Evolutionary conservation across 2,888 invertebrate species (phyloP), one percentile per base, ranked within the genome.

Genomic region (Drosophila testacea): DNA sequence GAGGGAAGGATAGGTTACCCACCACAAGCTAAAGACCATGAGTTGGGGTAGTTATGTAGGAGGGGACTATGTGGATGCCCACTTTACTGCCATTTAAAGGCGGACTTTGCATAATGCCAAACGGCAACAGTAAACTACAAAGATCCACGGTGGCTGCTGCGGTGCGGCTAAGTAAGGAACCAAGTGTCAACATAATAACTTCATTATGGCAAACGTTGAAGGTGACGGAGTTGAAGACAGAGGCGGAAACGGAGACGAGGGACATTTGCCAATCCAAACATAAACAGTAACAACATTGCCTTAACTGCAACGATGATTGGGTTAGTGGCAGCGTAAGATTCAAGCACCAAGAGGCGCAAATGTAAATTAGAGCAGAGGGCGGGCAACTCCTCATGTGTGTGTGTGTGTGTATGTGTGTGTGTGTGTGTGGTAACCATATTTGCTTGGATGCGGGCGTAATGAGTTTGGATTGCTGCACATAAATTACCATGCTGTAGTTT

Each of bases 111-210:
- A 62, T 68, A 73, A 72, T 60, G 47, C 57, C 44, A 69, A 68
- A 55, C 65, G 61, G 61, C 76, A 50, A 57, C 70, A 55, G 62
- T 79, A 46, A 82, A 83, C 70, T 79, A 70, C 60, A 71, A 79
- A 77, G 70, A 86, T 83, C 65, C 68, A 81, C 71, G 77, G 56
- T 16, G 63, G 48, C 32, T 59, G 55, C 42, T 76, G 67, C 56
- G 73, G 69, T 69, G 64, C 48, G 54, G 63, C 60, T 73, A 82
- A 75, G 72, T 75, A 73, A 84, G 70, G 60, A 83, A 79, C 73
- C 78, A 74, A 85, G 80, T 87, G 89, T 88, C 86, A 88, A 89
- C 89, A 88, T 77, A 85, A 89, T 88, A 89, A 89, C 85, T 87
- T 89, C 81, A 88, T 88, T 88, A 75, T 57, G 69, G 48, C 36